Base-by-base conservation (phyloP, 1,140 invertebrate species). In the Stratiolaelaps scimitus region DNA sequence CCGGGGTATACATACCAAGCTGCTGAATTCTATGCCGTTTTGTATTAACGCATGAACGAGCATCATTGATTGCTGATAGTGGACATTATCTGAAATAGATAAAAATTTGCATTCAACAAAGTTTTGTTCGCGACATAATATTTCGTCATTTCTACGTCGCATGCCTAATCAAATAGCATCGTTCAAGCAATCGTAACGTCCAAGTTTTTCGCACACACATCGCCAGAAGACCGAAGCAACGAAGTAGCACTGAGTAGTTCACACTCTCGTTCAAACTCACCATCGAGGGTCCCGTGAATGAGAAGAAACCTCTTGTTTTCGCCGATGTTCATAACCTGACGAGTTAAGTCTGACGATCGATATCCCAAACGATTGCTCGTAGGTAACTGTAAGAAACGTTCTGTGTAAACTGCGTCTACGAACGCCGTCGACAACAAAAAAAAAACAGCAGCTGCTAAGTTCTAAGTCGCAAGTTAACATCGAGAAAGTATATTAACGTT, bases 281-380 rank as follows among this genome's bases (percentile, higher is more conserved):
- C 85, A 72, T 94, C 89, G 0, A 87, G 87, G 0, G 88, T 88
- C 1, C 89, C 89, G 72, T 93, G 91, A 71, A 93, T 81, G 4
- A 94, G 73, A 70, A 92, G 83, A 72, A 91, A 87, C 80, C 86
- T 85, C 74, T 90, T 89, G 69, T 87, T 84, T 46, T 83, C 80
- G n/a, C n/a, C n/a, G 23, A 93, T 77, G 56, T 85, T 80, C 43
- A 84, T 82, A 0, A 87, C 88, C 73, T 86, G 83, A 71, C 84
- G 83, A 20, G 83, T 87, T 1, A 93, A 83, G 74, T 93, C 89
- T 17, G 87, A 84, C 70, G 89, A 86, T 34, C 87, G 85, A 73
- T 94, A 95, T 2, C 88, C 89, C 70, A 88, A 84, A 74, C 87
- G 89, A 77, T 95, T 94, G 64, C 88, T 87, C n/a, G n/a, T n/a